Conservation (phyloP, 1,140 invertebrate genomes). For the Drosophila carrolli region DNA sequence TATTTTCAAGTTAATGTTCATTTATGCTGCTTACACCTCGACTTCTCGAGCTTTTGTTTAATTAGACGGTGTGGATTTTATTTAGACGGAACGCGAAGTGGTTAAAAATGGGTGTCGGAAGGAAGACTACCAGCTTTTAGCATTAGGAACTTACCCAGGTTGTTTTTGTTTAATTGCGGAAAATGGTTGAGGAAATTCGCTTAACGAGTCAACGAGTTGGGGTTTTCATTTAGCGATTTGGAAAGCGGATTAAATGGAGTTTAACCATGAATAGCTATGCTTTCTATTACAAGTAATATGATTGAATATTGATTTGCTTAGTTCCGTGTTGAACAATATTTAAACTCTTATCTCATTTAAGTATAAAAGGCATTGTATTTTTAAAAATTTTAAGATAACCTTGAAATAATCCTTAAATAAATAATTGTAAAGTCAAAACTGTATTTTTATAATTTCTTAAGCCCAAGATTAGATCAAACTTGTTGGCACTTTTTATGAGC, state of each 20-base stretch:
- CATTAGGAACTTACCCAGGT: conserved; percentile 43
- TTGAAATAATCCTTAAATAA: no score
- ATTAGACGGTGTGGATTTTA: conserved; percentile 80
- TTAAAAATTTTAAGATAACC: no score
- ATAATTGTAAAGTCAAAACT: no score
- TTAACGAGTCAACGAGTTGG: conserved; percentile 1
- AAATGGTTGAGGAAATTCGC: conserved; percentile 43
- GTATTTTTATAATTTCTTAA: no score
- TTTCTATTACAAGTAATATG: neutral
- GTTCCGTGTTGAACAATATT: no score
- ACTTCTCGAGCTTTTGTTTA: conserved; percentile 78
- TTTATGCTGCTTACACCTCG: conserved; percentile 80
- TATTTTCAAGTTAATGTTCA: conserved; percentile 82
- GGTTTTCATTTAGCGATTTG: neutral
- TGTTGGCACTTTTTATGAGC: neutral
- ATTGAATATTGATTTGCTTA: no score
- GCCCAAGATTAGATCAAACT: neutral
- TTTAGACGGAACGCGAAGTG: conserved; percentile 41
- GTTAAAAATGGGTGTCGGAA: conserved; percentile 21
- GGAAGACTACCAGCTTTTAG: conserved; percentile 38
- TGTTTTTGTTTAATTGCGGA: conserved; percentile 74
- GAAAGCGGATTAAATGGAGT: neutral
- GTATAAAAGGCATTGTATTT: no score
- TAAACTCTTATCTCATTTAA: no score
- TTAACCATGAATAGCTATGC: conserved; percentile 5